phyloP scores from a whole-genome alignment of 2,797 vertebrate species.

The Coranthus polyacanthus region DNA sequence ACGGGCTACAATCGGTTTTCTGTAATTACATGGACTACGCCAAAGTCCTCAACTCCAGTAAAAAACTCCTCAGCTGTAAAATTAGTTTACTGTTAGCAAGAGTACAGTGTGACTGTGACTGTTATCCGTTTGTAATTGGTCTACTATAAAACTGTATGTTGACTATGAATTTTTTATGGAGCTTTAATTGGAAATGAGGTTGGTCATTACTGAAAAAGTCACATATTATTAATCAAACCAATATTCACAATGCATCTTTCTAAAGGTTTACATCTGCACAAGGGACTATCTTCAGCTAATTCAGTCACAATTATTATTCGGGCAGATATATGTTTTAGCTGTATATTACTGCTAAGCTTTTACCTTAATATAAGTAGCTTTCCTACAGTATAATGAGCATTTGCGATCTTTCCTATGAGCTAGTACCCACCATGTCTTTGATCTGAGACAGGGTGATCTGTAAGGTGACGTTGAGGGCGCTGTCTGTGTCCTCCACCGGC shows the following conservation, averaged over 20 bases:
- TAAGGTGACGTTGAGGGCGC: constrained; percentile 94
- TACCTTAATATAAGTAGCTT: background rate
- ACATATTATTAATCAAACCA: background rate
- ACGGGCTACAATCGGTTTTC: background rate
- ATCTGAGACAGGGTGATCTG: constrained; percentile 98
- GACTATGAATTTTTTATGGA: constrained; percentile 1
- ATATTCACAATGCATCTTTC: background rate
- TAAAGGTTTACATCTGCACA: background rate
- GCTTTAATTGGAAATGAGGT: background rate
- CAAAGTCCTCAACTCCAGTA: background rate
- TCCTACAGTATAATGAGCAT: background rate
- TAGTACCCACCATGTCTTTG: constrained; percentile 94
- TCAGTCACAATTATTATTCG: background rate
- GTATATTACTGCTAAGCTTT: background rate
- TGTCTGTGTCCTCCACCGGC: constrained; percentile 96
- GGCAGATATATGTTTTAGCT: background rate
- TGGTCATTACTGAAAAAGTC: background rate
- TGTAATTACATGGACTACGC: background rate
- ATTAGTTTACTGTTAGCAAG: background rate
- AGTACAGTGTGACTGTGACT: background rate
- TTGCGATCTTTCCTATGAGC: background rate
- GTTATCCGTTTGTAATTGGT: background rate
- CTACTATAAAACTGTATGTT: background rate
- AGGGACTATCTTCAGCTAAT: background rate
- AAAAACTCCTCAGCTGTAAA: background rate